Conservation (phyloP, 2,797 vertebrate genomes). For the Telmatherina bonti region DNA sequence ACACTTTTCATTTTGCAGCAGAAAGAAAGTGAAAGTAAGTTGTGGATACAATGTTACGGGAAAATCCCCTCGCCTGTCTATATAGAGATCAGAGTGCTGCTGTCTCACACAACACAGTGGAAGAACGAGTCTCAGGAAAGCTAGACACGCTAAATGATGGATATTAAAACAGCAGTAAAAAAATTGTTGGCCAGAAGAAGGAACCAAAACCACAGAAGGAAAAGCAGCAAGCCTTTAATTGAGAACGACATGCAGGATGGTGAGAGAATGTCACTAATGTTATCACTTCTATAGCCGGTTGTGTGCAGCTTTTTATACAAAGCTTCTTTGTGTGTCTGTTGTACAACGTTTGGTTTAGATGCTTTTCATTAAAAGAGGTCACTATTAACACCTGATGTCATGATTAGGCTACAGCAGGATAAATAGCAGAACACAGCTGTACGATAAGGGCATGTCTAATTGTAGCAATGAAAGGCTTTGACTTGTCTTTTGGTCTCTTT, state of each 20-base stretch:
- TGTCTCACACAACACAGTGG: not conserved
- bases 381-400: not conserved
- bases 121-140: not conserved
- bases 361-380: not conserved
- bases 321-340: not conserved
- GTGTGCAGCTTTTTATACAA: not conserved
- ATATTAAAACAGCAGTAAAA: not conserved
- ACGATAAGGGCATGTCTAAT: too few relatives aligned
- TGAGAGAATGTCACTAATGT: not conserved
- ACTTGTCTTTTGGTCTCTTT: too few relatives aligned
- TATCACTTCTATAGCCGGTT: not conserved
- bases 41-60: not conserved
- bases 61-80: not conserved
- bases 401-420: not conserved
- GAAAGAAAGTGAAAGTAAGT: not conserved
- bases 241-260: slow-evolving; percentile 15
- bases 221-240: slow-evolving; percentile 4
- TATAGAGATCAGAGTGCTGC: too few relatives aligned
- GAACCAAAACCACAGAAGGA: fast-evolving
- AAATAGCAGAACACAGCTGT: not conserved
- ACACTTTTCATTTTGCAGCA: not conserved
- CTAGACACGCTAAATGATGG: not conserved
- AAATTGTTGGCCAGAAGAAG: fast-evolving
- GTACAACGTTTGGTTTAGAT: not conserved
- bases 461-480: too few relatives aligned